Evolutionary conservation across 2,113 vertebrate species (phyloP).

Genomic region (Murina feae): DNA sequence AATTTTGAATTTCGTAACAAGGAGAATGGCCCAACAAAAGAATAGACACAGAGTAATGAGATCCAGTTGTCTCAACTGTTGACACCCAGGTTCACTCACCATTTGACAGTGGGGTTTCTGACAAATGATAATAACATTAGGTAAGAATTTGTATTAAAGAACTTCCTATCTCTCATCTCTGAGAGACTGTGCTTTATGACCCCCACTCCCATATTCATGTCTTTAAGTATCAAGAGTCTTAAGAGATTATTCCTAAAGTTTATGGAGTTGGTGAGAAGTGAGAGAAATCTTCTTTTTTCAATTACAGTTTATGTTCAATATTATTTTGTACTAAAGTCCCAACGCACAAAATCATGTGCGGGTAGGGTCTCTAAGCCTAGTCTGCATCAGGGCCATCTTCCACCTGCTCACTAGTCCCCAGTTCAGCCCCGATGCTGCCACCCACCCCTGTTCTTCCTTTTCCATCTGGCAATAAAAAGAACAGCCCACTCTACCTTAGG

Average conservation of each 20-base stretch:
- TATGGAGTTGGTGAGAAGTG: background rate
- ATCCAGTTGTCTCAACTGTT: background rate
- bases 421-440: too few species aligned
- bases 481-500: too few species aligned
- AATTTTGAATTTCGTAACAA: background rate
- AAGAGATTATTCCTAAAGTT: background rate
- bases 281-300: background rate
- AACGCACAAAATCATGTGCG: too few species aligned
- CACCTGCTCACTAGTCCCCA: too few species aligned
- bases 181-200: background rate
- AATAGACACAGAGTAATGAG: background rate
- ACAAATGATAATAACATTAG: background rate
- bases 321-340: too few species aligned
- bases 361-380: too few species aligned
- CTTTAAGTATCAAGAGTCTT: background rate
- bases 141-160: background rate
- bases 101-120: background rate
- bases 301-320: background rate
- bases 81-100: background rate
- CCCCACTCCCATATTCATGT: background rate
- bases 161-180: background rate
- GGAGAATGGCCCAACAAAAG: background rate
- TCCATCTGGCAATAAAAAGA: too few species aligned
- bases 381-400: too few species aligned
- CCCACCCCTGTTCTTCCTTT: too few species aligned